Percentiles rank a stretch among this genome's conserved stretches.
These are phyloP conservation scores for Platysternon megacephalum DNA, from an alignment of 2,113 vertebrate species.

Conservation along the genomic window DNA sequence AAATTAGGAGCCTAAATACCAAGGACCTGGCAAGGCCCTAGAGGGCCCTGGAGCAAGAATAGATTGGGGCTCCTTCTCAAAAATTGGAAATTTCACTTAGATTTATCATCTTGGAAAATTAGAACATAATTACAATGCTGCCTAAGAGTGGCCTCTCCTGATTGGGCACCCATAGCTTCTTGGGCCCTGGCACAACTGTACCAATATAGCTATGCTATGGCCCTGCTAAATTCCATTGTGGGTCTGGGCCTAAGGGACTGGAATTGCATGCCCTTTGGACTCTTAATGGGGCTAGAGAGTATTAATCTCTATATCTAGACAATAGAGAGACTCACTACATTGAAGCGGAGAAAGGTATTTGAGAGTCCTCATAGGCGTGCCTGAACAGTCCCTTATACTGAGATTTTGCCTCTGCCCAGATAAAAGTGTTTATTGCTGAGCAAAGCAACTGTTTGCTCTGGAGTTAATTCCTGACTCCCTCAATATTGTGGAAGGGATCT, in stretches of 20 bases:
- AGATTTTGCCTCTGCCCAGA: not conserved
- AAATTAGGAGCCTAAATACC: not conserved
- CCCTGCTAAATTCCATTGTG: not conserved
- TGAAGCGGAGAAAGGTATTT: not conserved
- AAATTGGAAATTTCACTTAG: not conserved
- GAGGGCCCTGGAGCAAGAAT: not conserved
- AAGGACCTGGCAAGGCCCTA: not conserved
- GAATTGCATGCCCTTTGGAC: not conserved
- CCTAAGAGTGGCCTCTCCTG: not conserved
- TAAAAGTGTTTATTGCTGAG: not conserved
- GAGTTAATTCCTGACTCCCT: not conserved
- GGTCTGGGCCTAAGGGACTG: not conserved
- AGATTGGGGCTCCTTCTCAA: not conserved
- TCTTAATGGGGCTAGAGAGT: not conserved
- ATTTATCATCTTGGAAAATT: not conserved
- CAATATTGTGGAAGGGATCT: not conserved
- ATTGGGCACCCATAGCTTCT: not conserved
- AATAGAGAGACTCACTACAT: accelerated
- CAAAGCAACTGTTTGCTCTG: not conserved
- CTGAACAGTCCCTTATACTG: not conserved
- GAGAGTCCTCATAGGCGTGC: not conserved
- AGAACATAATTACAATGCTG: not conserved
- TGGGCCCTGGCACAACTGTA: not conserved
- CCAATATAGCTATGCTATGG: not conserved
- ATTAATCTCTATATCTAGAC: not conserved